Conservation (phyloP, 2,113 vertebrate species). For the Barnardius zonarius region DNA sequence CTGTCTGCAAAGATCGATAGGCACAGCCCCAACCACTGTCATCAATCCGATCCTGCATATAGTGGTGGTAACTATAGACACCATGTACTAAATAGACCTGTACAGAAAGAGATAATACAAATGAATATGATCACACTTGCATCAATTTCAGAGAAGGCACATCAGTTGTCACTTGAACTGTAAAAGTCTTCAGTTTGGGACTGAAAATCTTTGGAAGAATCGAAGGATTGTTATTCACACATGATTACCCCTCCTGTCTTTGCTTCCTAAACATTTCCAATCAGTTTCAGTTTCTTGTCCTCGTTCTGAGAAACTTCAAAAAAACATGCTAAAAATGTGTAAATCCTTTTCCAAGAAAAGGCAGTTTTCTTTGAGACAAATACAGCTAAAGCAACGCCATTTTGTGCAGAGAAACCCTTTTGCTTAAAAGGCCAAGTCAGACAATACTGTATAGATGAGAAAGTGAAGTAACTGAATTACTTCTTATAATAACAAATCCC, state of each 20-base stretch:
- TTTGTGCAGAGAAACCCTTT: background rate
- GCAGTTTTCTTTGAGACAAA: background rate
- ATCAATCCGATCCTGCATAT: slow-evolving; percentile 90
- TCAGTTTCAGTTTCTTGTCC: background rate
- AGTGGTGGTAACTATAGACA: slow-evolving; percentile 91
- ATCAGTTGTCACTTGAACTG: background rate
- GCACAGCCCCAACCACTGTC: slow-evolving; percentile 98
- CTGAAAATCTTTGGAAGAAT: background rate
- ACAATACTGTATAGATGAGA: background rate
- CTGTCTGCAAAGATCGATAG: slow-evolving; percentile 93
- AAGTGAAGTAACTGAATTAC: background rate
- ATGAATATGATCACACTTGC: background rate
- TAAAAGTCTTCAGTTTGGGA: background rate
- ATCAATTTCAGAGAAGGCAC: background rate
- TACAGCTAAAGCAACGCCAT: background rate
- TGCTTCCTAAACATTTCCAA: background rate
- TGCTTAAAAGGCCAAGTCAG: background rate
- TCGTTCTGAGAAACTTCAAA: background rate
- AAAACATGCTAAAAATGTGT: background rate
- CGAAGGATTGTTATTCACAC: background rate
- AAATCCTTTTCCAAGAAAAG: background rate
- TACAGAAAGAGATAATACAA: background rate
- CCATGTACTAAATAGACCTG: slow-evolving; percentile 86
- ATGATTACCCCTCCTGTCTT: background rate
- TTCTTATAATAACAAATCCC: background rate